These are phyloP conservation scores for Adoxophyes honmai DNA, from an alignment of 1,140 invertebrate genomes.

Conservation along the genomic window DNA sequence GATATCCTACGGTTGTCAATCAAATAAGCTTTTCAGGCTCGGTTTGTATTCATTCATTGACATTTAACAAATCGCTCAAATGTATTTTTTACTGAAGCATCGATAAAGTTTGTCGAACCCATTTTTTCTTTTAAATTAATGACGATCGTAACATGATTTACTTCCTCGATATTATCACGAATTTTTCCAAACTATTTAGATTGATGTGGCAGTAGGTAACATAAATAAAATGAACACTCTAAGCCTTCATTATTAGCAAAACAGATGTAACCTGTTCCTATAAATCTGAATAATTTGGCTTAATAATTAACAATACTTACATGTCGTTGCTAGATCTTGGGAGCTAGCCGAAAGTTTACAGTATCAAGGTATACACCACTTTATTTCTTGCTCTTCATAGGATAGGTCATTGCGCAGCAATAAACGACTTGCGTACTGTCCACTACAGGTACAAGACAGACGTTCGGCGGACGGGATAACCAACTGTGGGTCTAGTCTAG, in stretches of 20 bases:
- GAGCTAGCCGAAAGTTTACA: neutral
- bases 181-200: neutral
- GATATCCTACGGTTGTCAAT: neutral
- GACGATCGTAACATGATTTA: neutral
- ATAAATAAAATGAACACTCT: neutral
- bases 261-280: too few relatives aligned
- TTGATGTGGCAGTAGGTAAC: neutral
- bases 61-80: conserved; percentile 1
- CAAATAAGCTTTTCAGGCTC: neutral
- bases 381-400: neutral
- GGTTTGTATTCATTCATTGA: neutral
- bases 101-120: neutral
- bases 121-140: neutral
- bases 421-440: conserved; percentile 10
- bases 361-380: neutral
- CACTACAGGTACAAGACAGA: neutral
- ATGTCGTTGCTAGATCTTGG: too few relatives aligned
- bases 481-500: too few relatives aligned
- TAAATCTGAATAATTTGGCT: too few relatives aligned
- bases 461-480: too few relatives aligned
- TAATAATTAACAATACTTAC: too few relatives aligned
- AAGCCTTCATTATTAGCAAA: too few relatives aligned
- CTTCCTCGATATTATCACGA: neutral
- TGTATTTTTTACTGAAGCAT: neutral
- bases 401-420: neutral